Base-by-base conservation (phyloP, 2,797 vertebrate genomes). In the Gymnothorax javanicus region DNA sequence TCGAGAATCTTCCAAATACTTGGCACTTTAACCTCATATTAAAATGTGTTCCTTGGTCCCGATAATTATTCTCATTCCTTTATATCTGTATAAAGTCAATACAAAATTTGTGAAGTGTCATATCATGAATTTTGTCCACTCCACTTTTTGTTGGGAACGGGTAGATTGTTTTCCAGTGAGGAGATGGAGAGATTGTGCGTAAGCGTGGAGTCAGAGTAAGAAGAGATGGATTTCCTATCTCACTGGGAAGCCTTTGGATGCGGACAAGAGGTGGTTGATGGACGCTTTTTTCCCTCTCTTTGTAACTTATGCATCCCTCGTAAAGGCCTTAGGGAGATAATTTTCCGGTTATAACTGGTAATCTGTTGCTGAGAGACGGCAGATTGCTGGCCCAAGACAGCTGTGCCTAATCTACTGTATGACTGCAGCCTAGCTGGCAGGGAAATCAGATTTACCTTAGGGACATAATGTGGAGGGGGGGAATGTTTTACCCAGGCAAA, bases 401-500 rank as follows among this genome's bases (percentile, higher is more conserved):
- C 25, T 85, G 56, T 77, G 59, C 79, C 71, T 79, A 27, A 58
- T 20, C 71, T 79, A 27, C 33, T 20, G 27, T 59, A 13, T 25
- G 15, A 33, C 25, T 59, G 56, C 57, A 9, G 56, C n/a, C 85
- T 59, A 58, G 23, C 56, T 27, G 25, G 71, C 54, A 12, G 59
- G 56, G 85, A 86, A 86, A 86, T 57, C 15, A 6, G 52, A 86
- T 79, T 79, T 60, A 86, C 62, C 85, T 77, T 56, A 58, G 85
- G 71, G 85, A 77, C 54, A 43, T 50, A 57, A 15, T 11, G 17
- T n/a, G 54, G 56, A 20, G 25, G 27, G 8, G 85, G 12, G 69
- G 54, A 58, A 54, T 17, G 54, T 58, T 85, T 71, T 9, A 73
- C 11, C n/a, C 56, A 20, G 52, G 84, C 62, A 57, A 58, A 85